phyloP scores from a whole-genome alignment of 2,888 invertebrate genomes.

The Zygogramma bicolorata region DNA sequence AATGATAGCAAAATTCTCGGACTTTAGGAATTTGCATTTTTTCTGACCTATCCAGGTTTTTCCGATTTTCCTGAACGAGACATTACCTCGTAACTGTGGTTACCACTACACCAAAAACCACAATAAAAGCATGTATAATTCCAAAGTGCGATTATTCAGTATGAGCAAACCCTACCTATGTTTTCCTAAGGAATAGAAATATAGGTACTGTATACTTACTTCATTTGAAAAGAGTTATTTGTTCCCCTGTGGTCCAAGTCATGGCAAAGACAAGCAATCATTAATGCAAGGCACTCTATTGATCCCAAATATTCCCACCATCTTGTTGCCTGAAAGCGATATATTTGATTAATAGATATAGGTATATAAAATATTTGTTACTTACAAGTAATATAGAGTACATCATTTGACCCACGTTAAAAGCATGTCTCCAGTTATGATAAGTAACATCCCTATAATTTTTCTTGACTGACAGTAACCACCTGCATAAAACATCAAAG shows the following conservation, averaged over 20 bases:
- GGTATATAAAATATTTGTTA: neutral
- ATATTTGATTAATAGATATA: neutral
- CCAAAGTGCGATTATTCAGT: too few species aligned
- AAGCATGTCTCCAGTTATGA: slow-evolving; percentile 97
- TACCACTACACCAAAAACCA: too few species aligned
- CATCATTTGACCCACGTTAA: slow-evolving; percentile 98
- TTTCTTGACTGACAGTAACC: slow-evolving; percentile 93
- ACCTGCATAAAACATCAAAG: slow-evolving; percentile 89
- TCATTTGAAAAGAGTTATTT: slow-evolving; percentile 97
- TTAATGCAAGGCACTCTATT: slow-evolving; percentile 89
- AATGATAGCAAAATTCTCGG: too few species aligned
- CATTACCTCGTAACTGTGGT: too few species aligned
- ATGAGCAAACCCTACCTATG: too few species aligned
- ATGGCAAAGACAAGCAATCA: slow-evolving; percentile 95
- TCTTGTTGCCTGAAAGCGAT: slow-evolving; percentile 80
- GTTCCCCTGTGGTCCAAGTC: slow-evolving; percentile 96
- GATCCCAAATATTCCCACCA: slow-evolving; percentile 95
- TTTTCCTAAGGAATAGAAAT: too few species aligned
- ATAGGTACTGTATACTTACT: slow-evolving; percentile 73
- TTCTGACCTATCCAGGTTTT: too few species aligned
- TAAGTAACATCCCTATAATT: slow-evolving; percentile 95
- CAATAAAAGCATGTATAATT: too few species aligned
- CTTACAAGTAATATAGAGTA: slow-evolving; percentile 92
- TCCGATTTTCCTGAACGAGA: too few species aligned
- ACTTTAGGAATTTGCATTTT: too few species aligned